Conservation (phyloP, 2,113 vertebrate genomes). For the Hylia prasina region DNA sequence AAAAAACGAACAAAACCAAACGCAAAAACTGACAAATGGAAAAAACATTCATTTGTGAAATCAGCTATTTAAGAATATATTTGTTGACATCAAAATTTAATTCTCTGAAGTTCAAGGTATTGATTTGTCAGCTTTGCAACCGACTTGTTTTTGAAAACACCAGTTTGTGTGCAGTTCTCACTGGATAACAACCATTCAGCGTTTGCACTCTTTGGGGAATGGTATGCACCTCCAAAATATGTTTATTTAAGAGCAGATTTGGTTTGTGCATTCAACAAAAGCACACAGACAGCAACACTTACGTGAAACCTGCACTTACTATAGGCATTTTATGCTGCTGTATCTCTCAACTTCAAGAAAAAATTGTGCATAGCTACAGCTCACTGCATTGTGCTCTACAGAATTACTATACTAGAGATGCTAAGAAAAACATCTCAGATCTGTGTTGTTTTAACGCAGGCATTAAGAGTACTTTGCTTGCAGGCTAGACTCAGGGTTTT, state of each 20-base stretch:
- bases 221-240: rapidly evolving
- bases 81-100: neutral
- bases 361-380: rapidly evolving
- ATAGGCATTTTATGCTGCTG: neutral
- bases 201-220: neutral
- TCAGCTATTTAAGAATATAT: neutral
- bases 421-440: neutral
- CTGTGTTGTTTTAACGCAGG: rapidly evolving
- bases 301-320: rapidly evolving
- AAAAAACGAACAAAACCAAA: neutral
- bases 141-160: neutral
- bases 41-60: neutral
- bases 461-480: too few species aligned
- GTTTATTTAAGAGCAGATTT: neutral
- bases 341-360: neutral
- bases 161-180: neutral
- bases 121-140: neutral
- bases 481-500: too few species aligned
- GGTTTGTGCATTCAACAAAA: neutral
- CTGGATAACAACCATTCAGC: neutral
- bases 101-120: neutral
- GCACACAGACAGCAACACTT: neutral
- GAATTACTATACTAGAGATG: neutral
- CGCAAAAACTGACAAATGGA: rapidly evolving
- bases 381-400: neutral